Conservation (phyloP, 2,888 invertebrate genomes). For the Hemithea aestivaria region DNA sequence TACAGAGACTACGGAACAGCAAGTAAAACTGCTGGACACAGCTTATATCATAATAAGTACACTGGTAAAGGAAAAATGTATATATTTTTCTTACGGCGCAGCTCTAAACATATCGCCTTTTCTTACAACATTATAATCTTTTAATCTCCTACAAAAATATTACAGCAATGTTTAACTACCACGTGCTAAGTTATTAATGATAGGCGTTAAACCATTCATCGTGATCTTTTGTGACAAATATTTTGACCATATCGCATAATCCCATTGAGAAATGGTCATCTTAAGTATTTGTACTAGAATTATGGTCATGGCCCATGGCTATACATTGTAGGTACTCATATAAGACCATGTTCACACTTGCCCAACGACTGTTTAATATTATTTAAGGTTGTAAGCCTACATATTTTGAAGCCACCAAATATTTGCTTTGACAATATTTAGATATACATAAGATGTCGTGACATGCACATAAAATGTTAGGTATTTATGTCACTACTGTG, state of each 20-base stretch:
- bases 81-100: no score
- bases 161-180: no score
- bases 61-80: no score
- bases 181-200: no score
- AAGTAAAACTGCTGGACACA: no score
- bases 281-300: slow-evolving; percentile 10
- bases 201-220: no score
- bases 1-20: no score
- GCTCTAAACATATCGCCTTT: no score
- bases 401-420: slow-evolving; percentile 4
- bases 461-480: slow-evolving; percentile 9
- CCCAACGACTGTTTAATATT: slow-evolving; percentile 1
- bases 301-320: slow-evolving; percentile 17
- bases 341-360: slow-evolving; percentile 6
- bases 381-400: no score
- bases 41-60: no score
- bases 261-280: slow-evolving; percentile 16
- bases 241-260: slow-evolving; percentile 6
- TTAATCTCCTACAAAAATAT: no score
- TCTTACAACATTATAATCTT: slow-evolving; percentile 28
- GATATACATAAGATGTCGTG: slow-evolving; percentile 15
- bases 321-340: slow-evolving; percentile 6
- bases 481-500: slow-evolving; percentile 17
- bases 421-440: slow-evolving; percentile 9
- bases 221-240: not conserved